Evolutionary conservation across 1,140 invertebrate species (phyloP).

Genomic region (Anastrepha ludens): DNA sequence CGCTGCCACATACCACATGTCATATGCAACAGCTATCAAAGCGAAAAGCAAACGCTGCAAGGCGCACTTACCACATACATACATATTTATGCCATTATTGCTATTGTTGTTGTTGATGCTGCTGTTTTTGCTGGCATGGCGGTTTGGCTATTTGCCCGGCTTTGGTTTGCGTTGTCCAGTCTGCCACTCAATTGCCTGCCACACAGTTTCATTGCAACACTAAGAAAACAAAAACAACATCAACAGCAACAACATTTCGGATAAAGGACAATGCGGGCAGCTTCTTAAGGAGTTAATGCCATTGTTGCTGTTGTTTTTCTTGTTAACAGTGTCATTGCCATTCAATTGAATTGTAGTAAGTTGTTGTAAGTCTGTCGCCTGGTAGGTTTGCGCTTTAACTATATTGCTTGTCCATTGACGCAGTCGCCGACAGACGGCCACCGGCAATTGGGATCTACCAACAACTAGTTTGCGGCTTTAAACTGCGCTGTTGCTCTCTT

Average conservation of each 20-base stretch:
- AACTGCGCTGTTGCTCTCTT: background rate
- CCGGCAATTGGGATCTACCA: slow-evolving; percentile 9
- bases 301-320: slow-evolving; percentile 18
- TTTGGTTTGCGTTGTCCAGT: slow-evolving; percentile 29
- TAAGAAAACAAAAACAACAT: background rate
- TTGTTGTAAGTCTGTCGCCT: background rate
- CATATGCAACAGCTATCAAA: slow-evolving; percentile 30
- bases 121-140: background rate
- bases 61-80: background rate
- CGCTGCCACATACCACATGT: slow-evolving; percentile 15
- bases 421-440: slow-evolving; percentile 3
- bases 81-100: background rate
- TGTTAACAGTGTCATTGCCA: slow-evolving; percentile 22
- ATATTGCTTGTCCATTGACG: background rate
- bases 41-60: background rate
- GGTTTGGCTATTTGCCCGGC: background rate
- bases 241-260: background rate
- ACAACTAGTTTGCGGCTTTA: background rate
- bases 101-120: background rate
- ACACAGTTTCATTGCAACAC: background rate
- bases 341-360: slow-evolving; percentile 30
- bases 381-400: no score
- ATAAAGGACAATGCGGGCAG: slow-evolving; percentile 18
- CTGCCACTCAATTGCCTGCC: background rate
- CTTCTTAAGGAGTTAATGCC: slow-evolving; percentile 22